Conservation (phyloP, 2,797 vertebrate species). For the Helostoma temminkii region DNA sequence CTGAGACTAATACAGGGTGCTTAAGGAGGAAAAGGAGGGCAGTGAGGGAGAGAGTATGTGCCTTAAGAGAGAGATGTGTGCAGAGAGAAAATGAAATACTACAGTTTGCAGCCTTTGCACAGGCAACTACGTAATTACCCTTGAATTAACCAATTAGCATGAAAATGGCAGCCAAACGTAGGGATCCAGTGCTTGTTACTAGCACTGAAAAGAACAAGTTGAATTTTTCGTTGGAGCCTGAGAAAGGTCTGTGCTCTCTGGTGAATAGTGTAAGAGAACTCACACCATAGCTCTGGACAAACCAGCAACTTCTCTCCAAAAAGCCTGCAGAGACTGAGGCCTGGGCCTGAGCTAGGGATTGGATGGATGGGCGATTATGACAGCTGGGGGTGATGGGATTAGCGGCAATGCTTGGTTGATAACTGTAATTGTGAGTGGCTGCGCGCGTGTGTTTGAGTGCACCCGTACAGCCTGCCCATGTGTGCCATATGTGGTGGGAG, state of each 20-base stretch:
- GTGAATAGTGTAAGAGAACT: slow-evolving; percentile 38
- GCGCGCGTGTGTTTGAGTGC: slow-evolving; percentile 16
- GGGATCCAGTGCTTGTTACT: slow-evolving; percentile 8
- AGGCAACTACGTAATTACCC: slow-evolving; percentile 17
- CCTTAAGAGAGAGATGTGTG: slow-evolving; percentile 19
- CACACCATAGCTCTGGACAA: slow-evolving; percentile 32
- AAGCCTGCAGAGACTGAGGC: slow-evolving; percentile 54
- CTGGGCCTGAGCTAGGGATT: slow-evolving; percentile 47
- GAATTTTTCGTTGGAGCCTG: too few species aligned
- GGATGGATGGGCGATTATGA: slow-evolving; percentile 72
- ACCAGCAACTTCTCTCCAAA: slow-evolving; percentile 60
- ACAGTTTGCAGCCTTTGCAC: slow-evolving; percentile 20
- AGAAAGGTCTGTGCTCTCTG: slow-evolving; percentile 3
- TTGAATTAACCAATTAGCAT: not conserved
- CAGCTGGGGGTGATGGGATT: slow-evolving; percentile 79
- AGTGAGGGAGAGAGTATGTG: slow-evolving; percentile 19
- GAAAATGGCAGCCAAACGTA: not conserved
- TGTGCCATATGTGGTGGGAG: slow-evolving; percentile 65
- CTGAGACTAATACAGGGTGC: slow-evolving; percentile 23
- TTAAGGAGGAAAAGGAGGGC: slow-evolving; percentile 26
- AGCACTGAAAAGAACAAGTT: slow-evolving; percentile 22
- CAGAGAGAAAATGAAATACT: slow-evolving; percentile 4
- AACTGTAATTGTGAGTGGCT: slow-evolving; percentile 64
- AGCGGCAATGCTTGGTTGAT: slow-evolving; percentile 65
- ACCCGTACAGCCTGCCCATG: slow-evolving; percentile 48